phyloP scores from a whole-genome alignment of 2,113 vertebrate species.

The Mirounga angustirostris region DNA sequence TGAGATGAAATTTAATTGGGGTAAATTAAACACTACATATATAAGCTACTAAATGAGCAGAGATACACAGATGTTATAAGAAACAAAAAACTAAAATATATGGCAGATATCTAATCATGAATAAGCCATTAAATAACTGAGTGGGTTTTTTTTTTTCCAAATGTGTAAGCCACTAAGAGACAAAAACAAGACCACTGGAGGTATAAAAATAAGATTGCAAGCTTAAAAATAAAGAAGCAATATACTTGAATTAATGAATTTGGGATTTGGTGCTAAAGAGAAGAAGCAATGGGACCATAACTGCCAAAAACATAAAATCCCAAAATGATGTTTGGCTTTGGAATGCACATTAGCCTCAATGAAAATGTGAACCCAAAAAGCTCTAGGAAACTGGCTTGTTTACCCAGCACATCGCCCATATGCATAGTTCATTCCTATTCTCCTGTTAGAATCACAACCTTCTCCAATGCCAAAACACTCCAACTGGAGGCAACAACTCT shows the following conservation, averaged over 20 bases:
- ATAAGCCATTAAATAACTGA: neutral
- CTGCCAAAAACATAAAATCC: slow-evolving; percentile 1
- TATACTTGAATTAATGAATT: neutral
- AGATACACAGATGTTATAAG: neutral
- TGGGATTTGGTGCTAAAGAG: neutral
- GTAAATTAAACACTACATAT: neutral
- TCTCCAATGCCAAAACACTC: neutral
- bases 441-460: neutral
- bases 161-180: neutral
- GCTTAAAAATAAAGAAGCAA: slow-evolving; percentile 39
- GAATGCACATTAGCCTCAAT: neutral
- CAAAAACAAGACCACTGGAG: neutral
- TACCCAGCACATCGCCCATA: neutral
- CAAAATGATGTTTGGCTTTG: neutral
- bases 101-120: neutral
- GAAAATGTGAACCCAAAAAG: neutral
- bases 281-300: neutral
- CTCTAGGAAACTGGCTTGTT: neutral
- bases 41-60: neutral
- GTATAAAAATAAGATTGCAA: slow-evolving; percentile 19
- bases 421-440: neutral
- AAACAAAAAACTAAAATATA: neutral
- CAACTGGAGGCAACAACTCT: neutral
- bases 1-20: neutral
- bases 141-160: neutral